A percentile compares a stretch with the other conserved stretches of the same genome.
Conservation (phyloP, 2,888 invertebrate genomes). For the Tortricodes alternella region DNA sequence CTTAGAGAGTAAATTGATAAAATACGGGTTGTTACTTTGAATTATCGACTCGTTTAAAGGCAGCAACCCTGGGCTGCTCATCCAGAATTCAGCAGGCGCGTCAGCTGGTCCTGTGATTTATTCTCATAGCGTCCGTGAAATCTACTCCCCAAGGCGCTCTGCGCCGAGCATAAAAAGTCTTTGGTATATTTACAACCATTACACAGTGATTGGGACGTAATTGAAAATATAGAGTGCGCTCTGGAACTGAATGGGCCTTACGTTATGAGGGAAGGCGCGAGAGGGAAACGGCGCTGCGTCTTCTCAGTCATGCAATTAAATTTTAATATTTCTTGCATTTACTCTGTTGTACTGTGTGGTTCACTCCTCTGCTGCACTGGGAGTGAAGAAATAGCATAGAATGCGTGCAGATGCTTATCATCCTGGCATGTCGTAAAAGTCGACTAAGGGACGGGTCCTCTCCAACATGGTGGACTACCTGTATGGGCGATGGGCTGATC, state of each 20-base stretch:
- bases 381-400: no score
- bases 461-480: no score
- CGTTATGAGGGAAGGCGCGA: conserved; percentile 14
- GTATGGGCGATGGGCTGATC: no score
- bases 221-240: conserved; percentile 32
- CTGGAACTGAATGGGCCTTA: conserved; percentile 5
- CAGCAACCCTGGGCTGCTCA: conserved; percentile 49
- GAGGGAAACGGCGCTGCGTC: background rate
- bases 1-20: conserved; percentile 32
- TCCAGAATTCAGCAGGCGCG: conserved; percentile 69
- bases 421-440: no score
- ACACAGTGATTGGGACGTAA: conserved; percentile 37
- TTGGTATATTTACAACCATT: conserved; percentile 39
- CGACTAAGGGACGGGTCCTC: no score
- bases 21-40: conserved; percentile 36
- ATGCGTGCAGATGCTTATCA: no score
- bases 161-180: conserved; percentile 29
- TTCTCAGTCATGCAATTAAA: background rate
- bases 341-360: no score
- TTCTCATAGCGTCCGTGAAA: conserved; percentile 56
- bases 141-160: conserved; percentile 43
- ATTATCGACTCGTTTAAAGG: conserved; percentile 40
- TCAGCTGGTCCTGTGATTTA: conserved; percentile 70
- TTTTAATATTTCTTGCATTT: background rate
- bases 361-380: no score